Base-by-base conservation (phyloP, 2,888 invertebrate species). In the Melolontha melolontha region DNA sequence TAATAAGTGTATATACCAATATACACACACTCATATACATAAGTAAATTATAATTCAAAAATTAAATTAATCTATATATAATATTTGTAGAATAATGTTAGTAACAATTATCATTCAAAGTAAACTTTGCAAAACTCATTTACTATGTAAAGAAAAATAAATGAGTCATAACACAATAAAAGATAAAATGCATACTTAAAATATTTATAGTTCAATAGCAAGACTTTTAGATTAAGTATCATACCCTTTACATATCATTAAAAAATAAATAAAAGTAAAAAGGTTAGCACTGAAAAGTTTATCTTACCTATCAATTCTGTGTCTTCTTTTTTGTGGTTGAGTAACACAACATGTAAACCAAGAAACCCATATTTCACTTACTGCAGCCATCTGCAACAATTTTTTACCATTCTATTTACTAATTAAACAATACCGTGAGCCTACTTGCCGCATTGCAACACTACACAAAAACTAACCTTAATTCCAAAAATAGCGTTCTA, bases 261-360 rank as follows among this genome's bases (percentile, higher is more conserved):
- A 50, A 22, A 50, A 22, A 55, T 7, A 39, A 66, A 66, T 40
- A 49, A 49, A n/a, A 14, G 11, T 27, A 47, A 34, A 34, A 1
- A 34, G 44, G 40, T 12, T 27, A 42, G n/a, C 8, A 44, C 12
- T 64, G 17, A 62, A 27, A 27, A 22, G 7, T 2, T 8, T 44
- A 51, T 70, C 72, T 74, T 74, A 82, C 83, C 83, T 79, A 85
- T 93, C 93, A 86, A 93, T 93, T 84, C 92, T 89, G 84, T 91
- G 88, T 79, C 92, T 88, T 75, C 91, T 86, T 80, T 91, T 92
- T 76, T 90, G 92, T 66, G 92, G 92, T 80, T 94, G 94, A 75
- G 90, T 88, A 80, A 94, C 90, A 85, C 95, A 95, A 84, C 95
- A 95, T 73, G 94, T 93, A 85, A 95, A 95, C 91, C 95, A 95